phyloP scores from a whole-genome alignment of 1,140 invertebrate genomes.

The Drosophila seguyi region DNA sequence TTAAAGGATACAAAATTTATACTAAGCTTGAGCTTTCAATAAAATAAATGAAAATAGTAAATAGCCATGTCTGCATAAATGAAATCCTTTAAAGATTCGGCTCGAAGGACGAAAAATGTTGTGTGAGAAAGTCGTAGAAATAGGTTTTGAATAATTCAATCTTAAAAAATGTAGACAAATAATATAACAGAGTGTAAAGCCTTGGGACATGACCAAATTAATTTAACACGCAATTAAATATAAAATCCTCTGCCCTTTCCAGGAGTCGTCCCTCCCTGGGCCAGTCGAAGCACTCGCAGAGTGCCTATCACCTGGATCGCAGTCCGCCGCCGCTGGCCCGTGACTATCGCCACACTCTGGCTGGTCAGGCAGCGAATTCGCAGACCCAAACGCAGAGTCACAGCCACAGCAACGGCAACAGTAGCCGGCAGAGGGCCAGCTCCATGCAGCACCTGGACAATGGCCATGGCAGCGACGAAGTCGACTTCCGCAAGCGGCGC shows the following conservation, averaged over 20 bases:
- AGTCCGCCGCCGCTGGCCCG: conserved; percentile 66
- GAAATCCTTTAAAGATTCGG: too few species aligned
- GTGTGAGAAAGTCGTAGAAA: too few species aligned
- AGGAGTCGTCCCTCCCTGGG: conserved; percentile 71
- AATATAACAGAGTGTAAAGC: too few species aligned
- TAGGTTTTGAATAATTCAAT: too few species aligned
- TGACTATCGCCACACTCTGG: conserved; percentile 61
- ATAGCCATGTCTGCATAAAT: too few species aligned
- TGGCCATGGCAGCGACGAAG: conserved; percentile 66
- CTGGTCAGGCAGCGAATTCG: conserved; percentile 15
- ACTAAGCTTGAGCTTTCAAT: neutral
- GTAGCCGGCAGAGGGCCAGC: conserved; percentile 67
- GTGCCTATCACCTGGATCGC: conserved; percentile 79
- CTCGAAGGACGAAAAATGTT: neutral
- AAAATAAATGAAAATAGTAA: too few species aligned
- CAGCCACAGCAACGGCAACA: conserved; percentile 3
- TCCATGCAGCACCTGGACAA: conserved; percentile 84
- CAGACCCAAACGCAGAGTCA: conserved; percentile 8
- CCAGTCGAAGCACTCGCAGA: conserved; percentile 79
- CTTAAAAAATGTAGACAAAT: too few species aligned
- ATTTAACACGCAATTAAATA: neutral
- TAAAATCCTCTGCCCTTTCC: neutral
- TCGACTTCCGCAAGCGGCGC: conserved; percentile 78
- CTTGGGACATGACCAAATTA: too few species aligned
- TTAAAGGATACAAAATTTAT: too few species aligned